Base-by-base conservation (phyloP, 2,113 vertebrate species). In the Perca flavescens region DNA sequence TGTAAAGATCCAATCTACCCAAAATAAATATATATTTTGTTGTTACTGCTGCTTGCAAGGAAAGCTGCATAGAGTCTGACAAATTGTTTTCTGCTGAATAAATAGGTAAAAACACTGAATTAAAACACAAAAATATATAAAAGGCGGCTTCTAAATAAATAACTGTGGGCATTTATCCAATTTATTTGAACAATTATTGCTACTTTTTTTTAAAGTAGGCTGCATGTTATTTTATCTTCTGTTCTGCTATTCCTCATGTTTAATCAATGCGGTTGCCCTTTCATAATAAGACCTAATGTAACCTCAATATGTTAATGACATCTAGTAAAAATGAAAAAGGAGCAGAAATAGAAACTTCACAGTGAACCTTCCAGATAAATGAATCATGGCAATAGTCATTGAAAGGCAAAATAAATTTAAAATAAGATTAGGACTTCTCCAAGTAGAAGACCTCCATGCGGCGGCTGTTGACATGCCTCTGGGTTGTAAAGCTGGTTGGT, bases 371-470 rank as follows among this genome's bases (percentile, higher is more conserved):
- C 61, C 7, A 63, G 6, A 53, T 19, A 57, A 53, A 61, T 40
- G 3, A 58, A 47, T 52, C 28, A 61, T n/a, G 25, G 21, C 14
- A 52, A 62, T 43, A 61, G 28, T 43, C 16, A 84, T 71, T 67
- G 1, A 57, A 79, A 79, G 21, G 28, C 19, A 2, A 68, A 56
- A 31, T 25, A 3, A 15, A 34, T 21, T 54, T 46, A 6, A 77
- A 79, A 72, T 16, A 13, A 77, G 9, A 78, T 34, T 90, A 82
- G 73, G 52, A 88, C 31, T 74, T 75, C 82, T 52, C 89, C 63
- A 93, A 90, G 84, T 92, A 94, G 82, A 65, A 61, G 71, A 71
- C 93, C 93, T 93, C 89, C 92, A n/a, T 62, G 34, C 0, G 84
- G 73, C 4, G 49, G 70, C 74, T 31, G 61, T 36, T 46, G 70